Evolutionary conservation across 2,797 vertebrate species (phyloP).

Genomic region (Monodelphis domestica): DNA sequence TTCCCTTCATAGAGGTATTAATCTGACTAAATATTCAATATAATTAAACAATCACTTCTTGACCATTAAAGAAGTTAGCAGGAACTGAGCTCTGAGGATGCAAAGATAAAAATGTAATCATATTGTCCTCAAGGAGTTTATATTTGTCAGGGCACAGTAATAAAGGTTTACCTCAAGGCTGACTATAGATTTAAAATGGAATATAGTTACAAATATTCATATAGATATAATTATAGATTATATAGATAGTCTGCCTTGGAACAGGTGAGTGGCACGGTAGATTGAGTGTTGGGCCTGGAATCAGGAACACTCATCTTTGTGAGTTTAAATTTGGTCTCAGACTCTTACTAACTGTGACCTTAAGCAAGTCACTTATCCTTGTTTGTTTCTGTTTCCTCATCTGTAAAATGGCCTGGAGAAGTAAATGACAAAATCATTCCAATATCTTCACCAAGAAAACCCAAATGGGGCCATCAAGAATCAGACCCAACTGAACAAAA

Average conservation of each 20-base stretch:
- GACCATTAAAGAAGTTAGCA: neutral
- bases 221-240: neutral
- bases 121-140: neutral
- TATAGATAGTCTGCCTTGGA: neutral
- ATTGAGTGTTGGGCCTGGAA: too few relatives aligned
- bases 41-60: neutral
- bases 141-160: neutral
- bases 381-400: too few relatives aligned
- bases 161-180: neutral
- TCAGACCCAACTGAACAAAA: too few relatives aligned
- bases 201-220: neutral
- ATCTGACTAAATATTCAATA: neutral
- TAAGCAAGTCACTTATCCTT: too few relatives aligned
- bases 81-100: neutral
- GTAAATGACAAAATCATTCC: too few relatives aligned
- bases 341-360: too few relatives aligned
- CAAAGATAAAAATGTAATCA: neutral
- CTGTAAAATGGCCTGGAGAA: too few relatives aligned
- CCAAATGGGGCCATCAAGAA: too few relatives aligned
- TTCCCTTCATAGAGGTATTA: neutral
- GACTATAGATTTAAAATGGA: neutral
- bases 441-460: too few relatives aligned
- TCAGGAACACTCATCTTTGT: too few relatives aligned
- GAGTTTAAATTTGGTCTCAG: too few relatives aligned
- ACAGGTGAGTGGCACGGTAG: too few relatives aligned